phyloP scores from a whole-genome alignment of 2,797 vertebrate genomes.

The Typhlichthys subterraneus region DNA sequence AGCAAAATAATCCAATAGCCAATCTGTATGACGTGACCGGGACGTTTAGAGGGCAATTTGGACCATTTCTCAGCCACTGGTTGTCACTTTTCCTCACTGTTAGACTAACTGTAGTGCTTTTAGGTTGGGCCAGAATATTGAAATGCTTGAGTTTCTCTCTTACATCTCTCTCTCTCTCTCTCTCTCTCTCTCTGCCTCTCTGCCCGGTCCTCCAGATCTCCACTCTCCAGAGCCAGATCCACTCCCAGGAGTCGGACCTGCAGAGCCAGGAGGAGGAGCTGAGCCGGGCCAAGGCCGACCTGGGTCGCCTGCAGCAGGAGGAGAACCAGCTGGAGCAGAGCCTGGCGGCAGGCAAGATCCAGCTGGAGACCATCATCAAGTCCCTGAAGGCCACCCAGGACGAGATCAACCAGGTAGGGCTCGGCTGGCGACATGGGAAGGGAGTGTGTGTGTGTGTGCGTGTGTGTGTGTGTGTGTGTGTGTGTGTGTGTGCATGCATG shows the following conservation, averaged over 20 bases:
- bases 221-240: slow-evolving; percentile 91
- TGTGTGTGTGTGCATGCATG: no score
- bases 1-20: no score
- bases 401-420: slow-evolving; percentile 92
- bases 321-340: slow-evolving; percentile 95
- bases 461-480: no score
- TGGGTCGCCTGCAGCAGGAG: slow-evolving; percentile 90
- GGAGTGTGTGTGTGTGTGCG: no score
- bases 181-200: background rate
- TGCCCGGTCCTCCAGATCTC: slow-evolving; percentile 83
- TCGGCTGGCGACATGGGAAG: background rate
- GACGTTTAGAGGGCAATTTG: no score
- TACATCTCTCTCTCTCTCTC: background rate
- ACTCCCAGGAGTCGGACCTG: slow-evolving; percentile 92
- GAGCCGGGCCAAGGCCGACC: slow-evolving; percentile 87
- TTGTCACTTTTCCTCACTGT: no score
- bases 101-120: no score
- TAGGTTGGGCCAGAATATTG: no score
- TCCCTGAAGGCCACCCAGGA: slow-evolving; percentile 96
- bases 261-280: slow-evolving; percentile 93
- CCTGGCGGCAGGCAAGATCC: slow-evolving; percentile 91
- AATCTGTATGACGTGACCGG: no score
- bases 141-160: background rate
- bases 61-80: no score
- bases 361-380: slow-evolving; percentile 96